These are phyloP conservation scores for Madoqua kirkii DNA, from an alignment of 2,113 vertebrate genomes.

Conservation along the genomic window DNA sequence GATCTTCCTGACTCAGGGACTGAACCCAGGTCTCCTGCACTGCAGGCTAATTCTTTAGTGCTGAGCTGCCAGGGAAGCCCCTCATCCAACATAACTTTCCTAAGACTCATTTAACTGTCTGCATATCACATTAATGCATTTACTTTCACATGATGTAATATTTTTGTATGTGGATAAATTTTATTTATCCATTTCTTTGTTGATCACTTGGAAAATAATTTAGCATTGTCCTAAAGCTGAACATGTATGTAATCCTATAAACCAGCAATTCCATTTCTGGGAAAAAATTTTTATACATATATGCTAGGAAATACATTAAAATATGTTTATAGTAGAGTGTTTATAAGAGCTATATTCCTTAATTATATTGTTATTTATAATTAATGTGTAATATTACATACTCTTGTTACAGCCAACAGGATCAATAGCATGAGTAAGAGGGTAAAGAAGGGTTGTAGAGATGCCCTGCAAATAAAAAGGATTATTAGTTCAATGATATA, in stretches of 20 bases:
- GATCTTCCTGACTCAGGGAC: not conserved
- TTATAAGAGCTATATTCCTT: not conserved
- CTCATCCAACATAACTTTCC: not conserved
- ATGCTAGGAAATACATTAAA: not conserved
- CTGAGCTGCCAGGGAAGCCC: not conserved
- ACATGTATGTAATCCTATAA: not conserved
- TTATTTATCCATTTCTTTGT: not conserved
- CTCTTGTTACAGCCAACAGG: not conserved
- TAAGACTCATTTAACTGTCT: not conserved
- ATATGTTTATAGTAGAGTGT: not conserved
- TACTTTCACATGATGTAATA: not conserved
- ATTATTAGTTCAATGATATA: conserved; percentile 13
- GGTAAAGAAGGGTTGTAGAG: not conserved
- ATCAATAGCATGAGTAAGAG: not conserved
- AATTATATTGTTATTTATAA: not conserved
- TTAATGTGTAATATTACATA: not conserved
- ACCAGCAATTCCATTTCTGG: not conserved
- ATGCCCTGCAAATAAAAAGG: not conserved
- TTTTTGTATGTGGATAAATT: not conserved
- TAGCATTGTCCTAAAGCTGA: not conserved
- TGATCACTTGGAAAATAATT: not conserved
- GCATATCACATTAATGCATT: not conserved
- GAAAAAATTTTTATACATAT: not conserved
- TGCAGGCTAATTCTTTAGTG: not conserved
- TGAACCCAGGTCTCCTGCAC: not conserved